Base-by-base conservation (phyloP, 2,888 invertebrate species). In the Perizoma affinitatum region DNA sequence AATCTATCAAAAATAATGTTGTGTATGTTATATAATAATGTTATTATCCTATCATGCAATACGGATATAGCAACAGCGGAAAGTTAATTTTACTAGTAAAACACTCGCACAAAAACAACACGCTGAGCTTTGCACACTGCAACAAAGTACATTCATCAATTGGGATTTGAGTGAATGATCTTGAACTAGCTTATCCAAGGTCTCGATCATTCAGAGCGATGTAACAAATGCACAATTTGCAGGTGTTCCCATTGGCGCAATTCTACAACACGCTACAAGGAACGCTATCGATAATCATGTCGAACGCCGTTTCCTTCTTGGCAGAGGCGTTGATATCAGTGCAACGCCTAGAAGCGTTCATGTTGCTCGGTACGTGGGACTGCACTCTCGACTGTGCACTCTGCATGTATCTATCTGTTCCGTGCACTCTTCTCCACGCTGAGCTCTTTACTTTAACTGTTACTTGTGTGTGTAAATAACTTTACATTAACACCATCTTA, bases 211-310 rank as follows among this genome's bases (percentile, higher is more conserved):
- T 49, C 48, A 46, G 8, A 58, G 45, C 54, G 60, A 52, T 57
- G 44, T 54, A 70, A 61, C 69, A 69, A 63, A 38, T 61, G 49
- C 68, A 57, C 60, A 60, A 76, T 76, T 90, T 93, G 35, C 92
- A 93, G 92, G 94, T 93, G 49, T 94, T 94, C 70, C 93, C 94
- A 64, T 79, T 94, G 87, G 94, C 94, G 68, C 94, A 94, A 83
- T 94, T 94, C 87, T 94, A 89, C 85, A 94, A 94, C 80, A 92
- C 93, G 42, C 87, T 94, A n/a, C 94, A 94, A 86, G 88, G 90
- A 58, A 93, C 93, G 2, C 90, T 94, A 73, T 94, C 94, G 55
- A 94, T 94, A 74, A 93, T 93, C 60, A 94, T 93, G 90, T 95
- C 93, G 58, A 90, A 91, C 73, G 94, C 93, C 41, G 87, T 95